Evolutionary conservation across 2,113 vertebrate species (phyloP).

Genomic region (Heloderma charlesbogerti): DNA sequence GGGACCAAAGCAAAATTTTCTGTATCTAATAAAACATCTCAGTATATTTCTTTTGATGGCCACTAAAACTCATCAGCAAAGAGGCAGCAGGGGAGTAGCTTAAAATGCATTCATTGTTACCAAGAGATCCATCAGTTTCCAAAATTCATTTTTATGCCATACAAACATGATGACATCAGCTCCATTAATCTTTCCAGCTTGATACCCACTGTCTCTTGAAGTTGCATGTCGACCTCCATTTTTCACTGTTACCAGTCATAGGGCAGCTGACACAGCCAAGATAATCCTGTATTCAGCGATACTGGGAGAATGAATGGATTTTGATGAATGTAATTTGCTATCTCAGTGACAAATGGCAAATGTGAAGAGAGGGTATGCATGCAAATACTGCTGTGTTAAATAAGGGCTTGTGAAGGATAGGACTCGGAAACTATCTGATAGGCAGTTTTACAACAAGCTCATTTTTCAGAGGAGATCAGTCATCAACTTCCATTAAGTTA

Average conservation of each 20-base stretch:
- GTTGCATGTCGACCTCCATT: constrained; percentile 75
- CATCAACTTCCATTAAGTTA: constrained; percentile 61
- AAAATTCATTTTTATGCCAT: constrained; percentile 72
- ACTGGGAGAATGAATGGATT: constrained; percentile 71
- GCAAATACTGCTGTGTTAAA: constrained; percentile 73
- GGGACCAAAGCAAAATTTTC: constrained; percentile 62
- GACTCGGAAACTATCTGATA: constrained; percentile 62
- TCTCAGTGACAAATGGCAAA: constrained; percentile 76
- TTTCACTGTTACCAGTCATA: constrained; percentile 73
- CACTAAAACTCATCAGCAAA: constrained; percentile 71
- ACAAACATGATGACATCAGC: constrained; percentile 73
- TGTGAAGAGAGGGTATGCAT: constrained; percentile 66
- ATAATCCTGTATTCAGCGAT: constrained; percentile 79
- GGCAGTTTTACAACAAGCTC: constrained; percentile 58
- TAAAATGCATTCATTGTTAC: constrained; percentile 79
- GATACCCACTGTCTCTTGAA: constrained; percentile 71
- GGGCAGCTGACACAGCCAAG: constrained; percentile 78
- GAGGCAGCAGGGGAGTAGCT: constrained; percentile 69
- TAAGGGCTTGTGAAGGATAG: constrained; percentile 67
- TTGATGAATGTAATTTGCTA: constrained; percentile 78
- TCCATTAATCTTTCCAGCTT: constrained; percentile 78
- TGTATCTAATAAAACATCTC: constrained; percentile 60
- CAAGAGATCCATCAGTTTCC: constrained; percentile 76
- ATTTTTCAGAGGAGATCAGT: constrained; percentile 60
- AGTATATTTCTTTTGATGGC: constrained; percentile 70